Evolutionary conservation across 2,797 vertebrate species (phyloP).

Genomic region (Ctenochaetus hawaiiensis): DNA sequence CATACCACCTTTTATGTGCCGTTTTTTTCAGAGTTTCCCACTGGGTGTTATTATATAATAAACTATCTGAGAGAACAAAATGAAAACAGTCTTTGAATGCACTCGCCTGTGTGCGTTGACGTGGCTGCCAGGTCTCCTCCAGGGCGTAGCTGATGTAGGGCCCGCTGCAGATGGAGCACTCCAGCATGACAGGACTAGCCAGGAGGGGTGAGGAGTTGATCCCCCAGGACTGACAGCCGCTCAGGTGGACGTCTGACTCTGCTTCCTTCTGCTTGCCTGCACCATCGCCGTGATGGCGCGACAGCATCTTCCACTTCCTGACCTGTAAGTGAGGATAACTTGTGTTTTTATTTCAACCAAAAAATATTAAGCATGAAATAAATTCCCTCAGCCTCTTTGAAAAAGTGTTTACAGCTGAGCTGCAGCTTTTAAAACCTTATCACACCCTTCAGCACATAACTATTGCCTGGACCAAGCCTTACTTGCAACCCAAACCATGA

Average conservation of each 20-base stretch:
- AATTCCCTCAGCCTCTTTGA: not conserved
- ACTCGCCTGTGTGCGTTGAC: constrained; percentile 85
- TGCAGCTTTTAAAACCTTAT: not conserved
- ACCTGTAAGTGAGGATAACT: constrained; percentile 70
- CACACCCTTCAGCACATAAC: not conserved
- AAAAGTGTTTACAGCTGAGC: not conserved
- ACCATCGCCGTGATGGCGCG: constrained; percentile 78
- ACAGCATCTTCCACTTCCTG: constrained; percentile 88
- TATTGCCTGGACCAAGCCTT: not conserved
- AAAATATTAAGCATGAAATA: not conserved
- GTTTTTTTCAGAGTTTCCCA: not conserved
- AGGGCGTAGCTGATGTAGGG: constrained; percentile 84
- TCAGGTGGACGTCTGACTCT: constrained; percentile 73
- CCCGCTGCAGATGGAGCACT: constrained; percentile 87
- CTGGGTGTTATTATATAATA: not conserved
- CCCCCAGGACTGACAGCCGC: constrained; percentile 75
- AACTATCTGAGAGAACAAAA: not conserved
- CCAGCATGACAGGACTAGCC: constrained; percentile 83
- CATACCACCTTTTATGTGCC: no score
- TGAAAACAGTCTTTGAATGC: not conserved
- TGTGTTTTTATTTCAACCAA: not conserved
- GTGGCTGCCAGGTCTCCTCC: constrained; percentile 87
- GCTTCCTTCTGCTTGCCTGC: constrained; percentile 77
- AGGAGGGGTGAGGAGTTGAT: constrained; percentile 73
- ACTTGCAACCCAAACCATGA: not conserved